These are phyloP conservation scores for Sebastes variabilis DNA, from an alignment of 2,797 vertebrate species.

Conservation along the genomic window DNA sequence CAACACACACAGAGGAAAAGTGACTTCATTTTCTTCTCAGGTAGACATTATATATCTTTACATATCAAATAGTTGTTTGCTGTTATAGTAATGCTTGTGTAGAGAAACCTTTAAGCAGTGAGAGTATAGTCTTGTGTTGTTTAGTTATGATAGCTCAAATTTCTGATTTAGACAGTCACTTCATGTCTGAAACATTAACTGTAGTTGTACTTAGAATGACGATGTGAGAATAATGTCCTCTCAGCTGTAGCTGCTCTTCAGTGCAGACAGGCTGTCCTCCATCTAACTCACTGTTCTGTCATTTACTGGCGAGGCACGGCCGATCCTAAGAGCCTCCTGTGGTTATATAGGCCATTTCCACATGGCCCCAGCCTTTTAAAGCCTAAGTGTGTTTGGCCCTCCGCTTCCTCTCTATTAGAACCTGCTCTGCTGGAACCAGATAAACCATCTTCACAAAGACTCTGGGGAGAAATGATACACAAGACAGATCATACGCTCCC, in stretches of 20 bases:
- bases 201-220: neutral
- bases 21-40: neutral
- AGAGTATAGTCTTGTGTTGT: neutral
- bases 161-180: neutral
- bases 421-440: slow-evolving; percentile 72
- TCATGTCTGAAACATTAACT: slow-evolving; percentile 15
- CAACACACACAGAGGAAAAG: neutral
- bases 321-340: slow-evolving; percentile 68
- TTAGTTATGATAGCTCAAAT: neutral
- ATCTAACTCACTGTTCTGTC: slow-evolving; percentile 59
- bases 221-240: slow-evolving; percentile 7
- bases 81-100: neutral
- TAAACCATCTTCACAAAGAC: slow-evolving; percentile 64
- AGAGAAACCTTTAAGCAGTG: neutral
- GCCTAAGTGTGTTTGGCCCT: slow-evolving; percentile 68
- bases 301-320: slow-evolving; percentile 54
- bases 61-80: no score
- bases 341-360: slow-evolving; percentile 73
- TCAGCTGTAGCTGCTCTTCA: slow-evolving; percentile 23
- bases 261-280: slow-evolving; percentile 45
- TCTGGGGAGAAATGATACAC: slow-evolving; percentile 49
- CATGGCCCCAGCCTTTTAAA: slow-evolving; percentile 69
- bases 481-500: slow-evolving; percentile 47
- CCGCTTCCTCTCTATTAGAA: slow-evolving; percentile 74
- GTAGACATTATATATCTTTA: neutral